Evolutionary conservation across 2,888 invertebrate genomes (phyloP).

Genomic region (Carpatolechia fugitivella): DNA sequence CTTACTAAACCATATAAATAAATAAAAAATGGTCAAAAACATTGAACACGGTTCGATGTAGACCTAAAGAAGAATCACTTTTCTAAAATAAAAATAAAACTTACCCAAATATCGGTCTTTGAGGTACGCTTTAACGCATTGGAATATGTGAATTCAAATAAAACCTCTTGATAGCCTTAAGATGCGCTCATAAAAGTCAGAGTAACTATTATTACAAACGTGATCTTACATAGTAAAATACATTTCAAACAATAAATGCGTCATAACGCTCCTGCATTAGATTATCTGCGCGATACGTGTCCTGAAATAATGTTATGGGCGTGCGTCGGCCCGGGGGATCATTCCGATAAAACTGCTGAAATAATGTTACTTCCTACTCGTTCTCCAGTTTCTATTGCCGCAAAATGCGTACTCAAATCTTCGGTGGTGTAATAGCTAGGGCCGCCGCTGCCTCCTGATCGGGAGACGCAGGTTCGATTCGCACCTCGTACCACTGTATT

Average conservation of each 20-base stretch:
- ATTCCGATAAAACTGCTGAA: constrained; percentile 54
- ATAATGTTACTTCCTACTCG: constrained; percentile 35
- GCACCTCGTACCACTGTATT: too few relatives aligned
- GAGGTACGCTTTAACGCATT: too few relatives aligned
- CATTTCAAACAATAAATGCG: constrained; percentile 69
- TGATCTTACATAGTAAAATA: constrained; percentile 45
- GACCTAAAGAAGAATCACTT: too few relatives aligned
- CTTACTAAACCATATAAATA: too few relatives aligned
- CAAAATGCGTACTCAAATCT: constrained; percentile 19
- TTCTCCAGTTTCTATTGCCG: constrained; percentile 15
- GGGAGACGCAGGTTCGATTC: too few relatives aligned
- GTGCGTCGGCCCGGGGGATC: constrained; percentile 40
- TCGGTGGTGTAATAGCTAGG: too few relatives aligned
- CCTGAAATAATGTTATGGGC: constrained; percentile 70
- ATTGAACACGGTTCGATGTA: too few relatives aligned
- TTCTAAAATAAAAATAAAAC: too few relatives aligned
- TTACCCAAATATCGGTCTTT: too few relatives aligned
- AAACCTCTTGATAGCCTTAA: background rate
- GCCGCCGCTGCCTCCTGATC: too few relatives aligned
- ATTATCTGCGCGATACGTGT: constrained; percentile 73
- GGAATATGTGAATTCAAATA: background rate
- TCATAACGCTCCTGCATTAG: constrained; percentile 68
- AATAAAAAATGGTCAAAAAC: too few relatives aligned
- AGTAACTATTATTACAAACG: constrained; percentile 33
- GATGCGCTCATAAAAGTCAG: background rate